Base-by-base conservation (phyloP, 2,797 vertebrate species). In the Poeciliopsis infans region DNA sequence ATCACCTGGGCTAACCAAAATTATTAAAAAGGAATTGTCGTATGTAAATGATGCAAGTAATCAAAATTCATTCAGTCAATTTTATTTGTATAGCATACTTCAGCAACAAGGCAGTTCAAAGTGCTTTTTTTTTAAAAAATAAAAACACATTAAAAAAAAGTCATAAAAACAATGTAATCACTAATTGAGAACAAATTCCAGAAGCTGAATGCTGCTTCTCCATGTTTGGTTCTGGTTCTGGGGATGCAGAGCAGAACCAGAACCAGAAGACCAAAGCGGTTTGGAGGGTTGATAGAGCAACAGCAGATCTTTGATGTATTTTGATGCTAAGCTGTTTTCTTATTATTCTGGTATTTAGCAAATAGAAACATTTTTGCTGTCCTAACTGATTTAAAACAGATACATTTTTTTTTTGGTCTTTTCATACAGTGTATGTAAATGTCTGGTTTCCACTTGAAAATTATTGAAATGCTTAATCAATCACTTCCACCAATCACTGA, bases 341-440 rank as follows among this genome's bases (percentile, higher is more conserved):
- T 25, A 45, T 39, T 66, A 43, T 70, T 70, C 41, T 70, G 41
- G 36, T 7, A 43, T 43, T 68, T 43, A 68, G 16, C 18, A 41
- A 39, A 68, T 68, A 68, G 2, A 43, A 45, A 45, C n/a, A n/a
- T 15, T 45, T 45, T 70, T 45, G 12, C n/a, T 15, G 43, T 70
- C 23, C 68, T 43, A n/a, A 13, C 4, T 45, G 25, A 45, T 70
- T 45, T 45, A 28, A 69, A 23, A 45, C 12, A n/a, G 43, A 45
- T n/a, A 45, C 0, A 7, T 45, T 41, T 2, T 28, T 45, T 39
- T 0, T 1, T 1, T 1, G 31, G 25, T 45, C 68, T 70, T 70
- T 45, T 70, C 25, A 68, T 25, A 68, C 66, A 70, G 68, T 15
- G 41, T 45, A 45, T 70, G 41, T 45, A 70, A 70, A 70, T n/a